A percentile compares a stretch with the other conserved stretches of the same genome.
These are phyloP conservation scores for Eulemur macaco DNA, from an alignment of 2,113 vertebrate species.

Conservation along the genomic window DNA sequence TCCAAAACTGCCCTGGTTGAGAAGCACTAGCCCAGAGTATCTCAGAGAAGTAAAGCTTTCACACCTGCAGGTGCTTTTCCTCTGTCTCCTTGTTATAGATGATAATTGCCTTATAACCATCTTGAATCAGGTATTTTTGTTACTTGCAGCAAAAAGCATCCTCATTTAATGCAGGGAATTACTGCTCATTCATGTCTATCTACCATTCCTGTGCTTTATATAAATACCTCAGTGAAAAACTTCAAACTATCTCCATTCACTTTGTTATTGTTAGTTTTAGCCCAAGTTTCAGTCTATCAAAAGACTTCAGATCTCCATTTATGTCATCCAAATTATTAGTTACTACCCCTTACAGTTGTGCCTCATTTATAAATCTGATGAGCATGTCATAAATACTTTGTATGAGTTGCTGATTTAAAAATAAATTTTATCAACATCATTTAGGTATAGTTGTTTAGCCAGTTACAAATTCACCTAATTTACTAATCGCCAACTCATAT, in stretches of 20 bases:
- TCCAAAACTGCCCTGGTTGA: not conserved
- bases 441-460: not conserved
- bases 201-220: not conserved
- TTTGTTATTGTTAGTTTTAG: constrained; percentile 15
- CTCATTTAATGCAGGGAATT: not conserved
- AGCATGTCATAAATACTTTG: not conserved
- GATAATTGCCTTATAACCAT: not conserved
- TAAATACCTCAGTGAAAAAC: not conserved
- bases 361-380: constrained; percentile 10
- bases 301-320: not conserved
- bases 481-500: not conserved
- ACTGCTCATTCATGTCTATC: not conserved
- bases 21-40: not conserved
- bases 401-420: constrained; percentile 31
- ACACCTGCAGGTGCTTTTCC: not conserved
- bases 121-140: constrained; percentile 42
- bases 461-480: constrained; percentile 3
- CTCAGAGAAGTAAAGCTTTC: not conserved
- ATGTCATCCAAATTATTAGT: constrained; percentile 42
- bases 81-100: not conserved
- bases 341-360: not conserved
- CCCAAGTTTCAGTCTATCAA: not conserved
- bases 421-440: not conserved
- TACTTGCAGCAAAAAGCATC: constrained; percentile 50
- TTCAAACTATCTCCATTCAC: not conserved